Conservation (phyloP, 2,888 invertebrate genomes). For the Cataglyphis cursor region DNA sequence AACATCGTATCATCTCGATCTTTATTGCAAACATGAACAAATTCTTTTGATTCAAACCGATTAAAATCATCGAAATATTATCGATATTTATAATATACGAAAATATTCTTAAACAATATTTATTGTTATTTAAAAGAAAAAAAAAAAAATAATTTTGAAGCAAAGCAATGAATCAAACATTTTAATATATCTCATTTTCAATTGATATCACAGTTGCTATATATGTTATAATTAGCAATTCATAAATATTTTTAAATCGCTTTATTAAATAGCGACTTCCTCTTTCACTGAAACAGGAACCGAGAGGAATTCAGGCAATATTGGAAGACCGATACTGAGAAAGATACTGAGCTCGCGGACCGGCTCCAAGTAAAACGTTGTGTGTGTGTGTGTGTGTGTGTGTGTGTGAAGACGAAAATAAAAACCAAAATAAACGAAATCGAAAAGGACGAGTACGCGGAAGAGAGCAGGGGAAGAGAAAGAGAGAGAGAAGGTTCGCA, state of each 20-base stretch:
- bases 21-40: constrained; percentile 55
- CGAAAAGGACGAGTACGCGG: constrained; percentile 50
- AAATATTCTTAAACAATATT: background rate
- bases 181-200: background rate
- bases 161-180: background rate
- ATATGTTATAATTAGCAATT: constrained; percentile 1
- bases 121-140: background rate
- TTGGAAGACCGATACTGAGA: constrained; percentile 37
- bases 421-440: constrained; percentile 48
- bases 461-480: constrained; percentile 43
- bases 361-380: constrained; percentile 42
- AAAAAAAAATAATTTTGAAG: background rate
- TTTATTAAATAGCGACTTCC: constrained; percentile 25
- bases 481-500: constrained; percentile 63
- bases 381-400: background rate
- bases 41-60: constrained; percentile 38
- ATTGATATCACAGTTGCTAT: background rate
- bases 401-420: constrained; percentile 32
- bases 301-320: constrained; percentile 35
- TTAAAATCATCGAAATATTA: constrained; percentile 35
- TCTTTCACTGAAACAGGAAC: constrained; percentile 11
- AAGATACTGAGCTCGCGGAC: constrained; percentile 53
- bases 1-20: constrained; percentile 63
- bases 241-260: constrained; percentile 34
- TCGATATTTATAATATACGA: background rate